phyloP scores from a whole-genome alignment of 2,797 vertebrate genomes.

The Lacerta bilineata region DNA sequence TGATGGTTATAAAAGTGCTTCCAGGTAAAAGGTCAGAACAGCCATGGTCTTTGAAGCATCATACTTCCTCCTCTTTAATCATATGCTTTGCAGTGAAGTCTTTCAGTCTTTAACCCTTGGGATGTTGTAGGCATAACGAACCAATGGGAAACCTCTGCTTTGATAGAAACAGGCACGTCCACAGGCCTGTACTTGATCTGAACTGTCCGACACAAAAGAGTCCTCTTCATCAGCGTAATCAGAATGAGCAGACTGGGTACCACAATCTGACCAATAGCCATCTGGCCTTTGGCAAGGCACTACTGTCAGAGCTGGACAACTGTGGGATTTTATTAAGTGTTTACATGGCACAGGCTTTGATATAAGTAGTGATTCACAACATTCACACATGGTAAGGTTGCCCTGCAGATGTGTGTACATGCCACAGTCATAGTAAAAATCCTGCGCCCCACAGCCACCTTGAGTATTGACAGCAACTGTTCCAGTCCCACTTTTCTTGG shows the following conservation, averaged over 20 bases:
- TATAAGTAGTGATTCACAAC: constrained; percentile 89
- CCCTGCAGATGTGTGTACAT: constrained; percentile 88
- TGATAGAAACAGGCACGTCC: constrained; percentile 97
- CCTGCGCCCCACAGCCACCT: constrained; percentile 79
- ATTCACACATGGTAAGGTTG: constrained; percentile 87
- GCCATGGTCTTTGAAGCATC: constrained; percentile 58
- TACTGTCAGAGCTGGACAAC: constrained; percentile 90
- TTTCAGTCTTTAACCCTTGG: constrained; percentile 91
- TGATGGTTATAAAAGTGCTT: constrained; percentile 86
- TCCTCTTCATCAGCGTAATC: constrained; percentile 96
- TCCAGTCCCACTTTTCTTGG: constrained; percentile 66
- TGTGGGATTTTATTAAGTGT: constrained; percentile 96
- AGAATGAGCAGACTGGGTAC: constrained; percentile 92
- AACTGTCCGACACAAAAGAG: constrained; percentile 97
- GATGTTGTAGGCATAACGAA: constrained; percentile 94
- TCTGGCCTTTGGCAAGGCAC: constrained; percentile 85
- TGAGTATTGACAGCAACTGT: constrained; percentile 75
- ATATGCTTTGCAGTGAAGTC: constrained; percentile 28
- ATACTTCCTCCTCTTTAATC: constrained; percentile 50
- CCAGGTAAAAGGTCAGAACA: constrained; percentile 75
- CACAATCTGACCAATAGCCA: constrained; percentile 91
- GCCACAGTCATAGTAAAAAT: constrained; percentile 90
- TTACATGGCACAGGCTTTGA: constrained; percentile 89
- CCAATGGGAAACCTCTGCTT: constrained; percentile 92
- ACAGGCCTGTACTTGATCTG: constrained; percentile 96